Base-by-base conservation (phyloP, 2,888 invertebrate genomes). In the Hirtodrosophila cameraria region DNA sequence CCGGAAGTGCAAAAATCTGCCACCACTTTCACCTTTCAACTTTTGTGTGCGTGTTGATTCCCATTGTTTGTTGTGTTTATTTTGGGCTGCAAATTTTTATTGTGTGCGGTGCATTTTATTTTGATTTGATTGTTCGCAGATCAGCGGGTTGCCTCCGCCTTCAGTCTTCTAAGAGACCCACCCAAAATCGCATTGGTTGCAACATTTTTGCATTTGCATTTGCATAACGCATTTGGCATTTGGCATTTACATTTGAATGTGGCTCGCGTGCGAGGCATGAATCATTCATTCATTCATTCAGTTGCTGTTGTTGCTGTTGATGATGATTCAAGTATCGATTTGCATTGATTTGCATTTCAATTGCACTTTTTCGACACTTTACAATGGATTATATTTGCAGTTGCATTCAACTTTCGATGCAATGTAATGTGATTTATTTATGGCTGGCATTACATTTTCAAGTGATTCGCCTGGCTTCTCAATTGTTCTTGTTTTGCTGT, bases 301-400 rank as follows among this genome's bases (percentile, higher is more conserved):
- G 49, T 1, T 15, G 52, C 9, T 54, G 62, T 15, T 60, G 53
- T 28, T 55, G 65, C 28, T 45, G 55, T 25, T 67, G 55, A 36
- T 65, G 63, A 59, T 70, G 86, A 79, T 86, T 83, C 85, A 75
- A 72, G 87, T 83, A 83, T 83, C 87, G 82, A 83, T 83, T 83
- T 86, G 87, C 82, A 83, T 83, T 85, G 82, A 84, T 88, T 86
- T 88, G 87, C 86, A 87, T 88, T 88, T 81, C 76, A 88, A 86
- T 87, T 85, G 80, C 80, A 82, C 76, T 83, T 82, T 84, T 74
- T 75, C 76, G 79, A 76, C 82, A 84, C 79, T 84, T 76, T 83
- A 85, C 83, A 87, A 84, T 87, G 79, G 76, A 84, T 85, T 86
- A 83, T 84, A n/a, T 70, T 81, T 78, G 78, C 78, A 79, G 82